phyloP scores from a whole-genome alignment of 2,113 vertebrate genomes.

The Neopipo cinnamomea region DNA sequence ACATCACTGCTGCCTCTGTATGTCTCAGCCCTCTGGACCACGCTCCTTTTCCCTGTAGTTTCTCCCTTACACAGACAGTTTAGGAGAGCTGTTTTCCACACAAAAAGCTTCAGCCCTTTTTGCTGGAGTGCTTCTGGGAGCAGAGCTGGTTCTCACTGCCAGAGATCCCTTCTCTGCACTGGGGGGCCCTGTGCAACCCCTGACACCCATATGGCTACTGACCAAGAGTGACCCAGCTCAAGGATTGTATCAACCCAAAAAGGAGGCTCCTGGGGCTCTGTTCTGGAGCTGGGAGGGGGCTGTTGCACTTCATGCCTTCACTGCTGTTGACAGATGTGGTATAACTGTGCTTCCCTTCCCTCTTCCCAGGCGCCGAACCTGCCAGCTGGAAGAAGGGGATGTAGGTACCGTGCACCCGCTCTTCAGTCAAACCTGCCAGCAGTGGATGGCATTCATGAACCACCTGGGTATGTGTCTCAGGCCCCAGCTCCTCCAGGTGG shows the following conservation, averaged over 20 bases:
- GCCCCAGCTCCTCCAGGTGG: background rate
- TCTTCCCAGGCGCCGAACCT: constrained; percentile 78
- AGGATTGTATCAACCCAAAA: background rate
- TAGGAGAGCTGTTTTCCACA: background rate
- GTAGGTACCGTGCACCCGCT: constrained; percentile 81
- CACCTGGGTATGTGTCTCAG: constrained; percentile 75
- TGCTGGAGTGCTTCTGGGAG: background rate
- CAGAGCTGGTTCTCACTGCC: background rate
- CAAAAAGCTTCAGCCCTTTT: background rate
- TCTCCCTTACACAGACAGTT: background rate
- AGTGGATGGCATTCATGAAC: constrained; percentile 88
- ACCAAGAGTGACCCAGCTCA: background rate
- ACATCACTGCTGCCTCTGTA: background rate
- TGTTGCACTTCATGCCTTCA: background rate
- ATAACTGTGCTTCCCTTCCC: background rate
- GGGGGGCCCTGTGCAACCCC: background rate
- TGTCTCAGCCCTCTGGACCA: background rate
- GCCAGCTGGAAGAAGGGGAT: constrained; percentile 91
- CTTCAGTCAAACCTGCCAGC: constrained; percentile 80
- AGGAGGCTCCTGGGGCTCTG: background rate
- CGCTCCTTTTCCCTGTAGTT: background rate
- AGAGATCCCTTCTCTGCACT: background rate
- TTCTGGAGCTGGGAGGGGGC: background rate
- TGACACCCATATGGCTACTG: background rate
- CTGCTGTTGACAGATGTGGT: background rate